Conservation (phyloP, 2,113 vertebrate genomes). For the Narcine bancroftii region DNA sequence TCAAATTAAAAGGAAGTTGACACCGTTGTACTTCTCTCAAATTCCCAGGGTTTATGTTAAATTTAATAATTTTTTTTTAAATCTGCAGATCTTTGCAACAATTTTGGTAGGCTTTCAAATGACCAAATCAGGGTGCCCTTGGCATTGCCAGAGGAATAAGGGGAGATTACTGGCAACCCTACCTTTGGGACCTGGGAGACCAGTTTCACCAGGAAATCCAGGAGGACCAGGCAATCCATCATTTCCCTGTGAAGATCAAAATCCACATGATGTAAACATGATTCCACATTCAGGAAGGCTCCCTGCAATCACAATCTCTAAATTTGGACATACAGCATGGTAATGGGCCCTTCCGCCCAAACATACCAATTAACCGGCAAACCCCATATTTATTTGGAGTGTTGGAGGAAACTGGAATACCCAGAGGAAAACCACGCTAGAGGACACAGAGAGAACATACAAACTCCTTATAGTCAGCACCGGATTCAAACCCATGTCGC, state of each 20-base stretch:
- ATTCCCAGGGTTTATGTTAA: background rate
- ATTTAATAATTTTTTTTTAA: background rate
- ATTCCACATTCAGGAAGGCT: background rate
- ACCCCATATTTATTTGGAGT: no score
- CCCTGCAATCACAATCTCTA: background rate
- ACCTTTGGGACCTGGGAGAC: constrained; percentile 75
- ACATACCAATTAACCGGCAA: no score
- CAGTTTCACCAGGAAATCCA: constrained; percentile 61
- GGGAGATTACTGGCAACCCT: constrained; percentile 40
- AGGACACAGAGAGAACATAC: no score
- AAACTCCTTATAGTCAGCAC: no score
- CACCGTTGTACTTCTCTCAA: background rate
- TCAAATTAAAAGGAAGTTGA: no score
- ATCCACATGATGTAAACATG: background rate
- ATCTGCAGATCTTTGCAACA: background rate
- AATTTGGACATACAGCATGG: no score
- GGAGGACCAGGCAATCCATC: constrained; percentile 59
- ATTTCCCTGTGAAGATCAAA: constrained; percentile 59
- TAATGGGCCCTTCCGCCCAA: no score
- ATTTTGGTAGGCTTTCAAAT: background rate
- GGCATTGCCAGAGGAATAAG: no score
- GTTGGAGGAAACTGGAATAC: no score
- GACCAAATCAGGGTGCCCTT: background rate
- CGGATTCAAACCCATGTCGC: no score
- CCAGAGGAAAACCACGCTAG: no score